Conservation (phyloP, 2,888 invertebrate genomes). For the Achlya flavicornis region DNA sequence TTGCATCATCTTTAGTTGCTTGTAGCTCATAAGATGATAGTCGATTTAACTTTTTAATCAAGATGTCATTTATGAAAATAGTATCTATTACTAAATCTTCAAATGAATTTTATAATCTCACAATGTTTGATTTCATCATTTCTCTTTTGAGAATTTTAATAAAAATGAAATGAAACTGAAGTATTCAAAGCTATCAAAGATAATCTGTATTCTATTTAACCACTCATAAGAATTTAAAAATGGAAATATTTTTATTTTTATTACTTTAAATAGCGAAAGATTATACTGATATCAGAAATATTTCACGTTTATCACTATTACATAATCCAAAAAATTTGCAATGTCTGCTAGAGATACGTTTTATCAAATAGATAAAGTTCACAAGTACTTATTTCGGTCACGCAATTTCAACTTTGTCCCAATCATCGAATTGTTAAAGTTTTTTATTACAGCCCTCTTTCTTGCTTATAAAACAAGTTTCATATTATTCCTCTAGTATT, state of each 20-base stretch:
- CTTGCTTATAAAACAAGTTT: too few relatives aligned
- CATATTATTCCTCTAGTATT: neutral
- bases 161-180: neutral
- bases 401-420: neutral
- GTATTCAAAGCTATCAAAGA: neutral
- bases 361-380: neutral
- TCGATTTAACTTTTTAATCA: too few relatives aligned
- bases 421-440: neutral
- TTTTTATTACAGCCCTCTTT: neutral
- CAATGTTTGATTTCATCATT: too few relatives aligned
- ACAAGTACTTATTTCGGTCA: neutral
- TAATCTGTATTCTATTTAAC: neutral
- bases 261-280: neutral
- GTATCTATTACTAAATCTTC: too few relatives aligned
- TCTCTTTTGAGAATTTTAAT: too few relatives aligned
- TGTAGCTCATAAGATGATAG: too few relatives aligned
- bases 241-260: neutral
- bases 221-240: neutral
- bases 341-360: neutral
- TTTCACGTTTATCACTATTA: neutral
- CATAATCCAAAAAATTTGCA: neutral
- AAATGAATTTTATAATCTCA: too few relatives aligned
- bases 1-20: too few relatives aligned
- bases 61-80: too few relatives aligned
- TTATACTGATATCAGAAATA: neutral